A percentile compares a stretch with the other conserved stretches of the same genome.
phyloP scores from a whole-genome alignment of 2,113 vertebrate species.

The Prionailurus viverrinus region DNA sequence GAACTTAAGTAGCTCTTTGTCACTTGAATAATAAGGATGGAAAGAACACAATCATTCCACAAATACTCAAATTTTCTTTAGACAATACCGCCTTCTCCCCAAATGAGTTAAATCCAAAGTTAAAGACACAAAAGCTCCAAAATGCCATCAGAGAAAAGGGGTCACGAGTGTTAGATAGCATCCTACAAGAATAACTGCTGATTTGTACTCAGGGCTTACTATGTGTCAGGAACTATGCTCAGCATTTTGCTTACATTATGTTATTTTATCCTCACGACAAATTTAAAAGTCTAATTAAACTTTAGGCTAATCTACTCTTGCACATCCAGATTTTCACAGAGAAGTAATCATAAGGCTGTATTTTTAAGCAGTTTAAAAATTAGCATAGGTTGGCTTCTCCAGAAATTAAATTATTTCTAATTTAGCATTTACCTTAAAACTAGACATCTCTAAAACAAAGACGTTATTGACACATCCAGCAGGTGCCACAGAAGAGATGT shows the following conservation, averaged over 20 bases:
- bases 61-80: background rate
- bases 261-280: conserved; percentile 36
- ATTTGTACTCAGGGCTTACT: background rate
- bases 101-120: background rate
- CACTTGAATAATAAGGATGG: background rate
- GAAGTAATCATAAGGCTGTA: background rate
- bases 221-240: background rate
- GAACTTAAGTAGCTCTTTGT: background rate
- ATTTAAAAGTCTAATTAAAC: conserved; percentile 25
- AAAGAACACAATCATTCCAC: background rate
- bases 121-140: conserved; percentile 1
- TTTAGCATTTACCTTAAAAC: background rate
- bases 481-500: background rate
- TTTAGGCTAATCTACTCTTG: conserved; percentile 14
- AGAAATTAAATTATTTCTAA: conserved; percentile 31
- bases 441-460: background rate
- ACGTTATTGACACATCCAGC: background rate
- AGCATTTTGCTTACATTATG: background rate
- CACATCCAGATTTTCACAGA: background rate
- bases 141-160: background rate
- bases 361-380: conserved; percentile 57
- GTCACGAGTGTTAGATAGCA: background rate
- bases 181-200: background rate
- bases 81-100: background rate
- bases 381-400: background rate